phyloP scores from a whole-genome alignment of 2,797 vertebrate genomes.

The Odontamblyopus rebecca region DNA sequence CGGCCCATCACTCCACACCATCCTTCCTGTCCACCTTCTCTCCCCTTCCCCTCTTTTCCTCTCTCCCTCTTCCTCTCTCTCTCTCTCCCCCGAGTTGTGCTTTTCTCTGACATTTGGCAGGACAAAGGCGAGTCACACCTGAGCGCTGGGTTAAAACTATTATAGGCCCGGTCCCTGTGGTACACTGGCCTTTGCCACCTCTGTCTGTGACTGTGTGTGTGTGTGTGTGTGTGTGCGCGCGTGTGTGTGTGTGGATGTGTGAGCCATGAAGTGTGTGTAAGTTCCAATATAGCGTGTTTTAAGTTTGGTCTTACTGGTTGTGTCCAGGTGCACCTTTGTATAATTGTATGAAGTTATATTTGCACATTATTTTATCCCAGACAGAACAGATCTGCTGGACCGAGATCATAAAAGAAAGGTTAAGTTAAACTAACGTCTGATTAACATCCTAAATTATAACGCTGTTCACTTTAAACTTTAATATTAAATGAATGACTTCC shows the following conservation, averaged over 20 bases:
- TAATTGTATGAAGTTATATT: neutral
- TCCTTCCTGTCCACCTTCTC: slow-evolving; percentile 3
- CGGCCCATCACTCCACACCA: slow-evolving; percentile 18
- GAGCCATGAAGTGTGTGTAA: neutral
- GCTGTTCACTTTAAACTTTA: neutral
- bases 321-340: slow-evolving; percentile 2
- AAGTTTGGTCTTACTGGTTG: neutral
- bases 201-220: slow-evolving; percentile 54
- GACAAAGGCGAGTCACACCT: slow-evolving; percentile 82
- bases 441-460: slow-evolving; percentile 4
- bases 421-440: neutral
- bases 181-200: slow-evolving; percentile 72
- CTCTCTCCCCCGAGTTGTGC: slow-evolving; percentile 68
- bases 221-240: slow-evolving; percentile 23
- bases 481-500: neutral
- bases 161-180: slow-evolving; percentile 74
- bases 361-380: neutral
- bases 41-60: neutral
- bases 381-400: neutral
- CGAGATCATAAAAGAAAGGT: neutral
- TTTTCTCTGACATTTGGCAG: slow-evolving; percentile 82
- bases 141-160: slow-evolving; percentile 81
- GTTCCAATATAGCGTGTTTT: slow-evolving; percentile 4
- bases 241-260: slow-evolving; percentile 16
- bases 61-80: neutral